Base-by-base conservation (phyloP, 2,888 invertebrate species). In the Philopedon plagiatum region DNA sequence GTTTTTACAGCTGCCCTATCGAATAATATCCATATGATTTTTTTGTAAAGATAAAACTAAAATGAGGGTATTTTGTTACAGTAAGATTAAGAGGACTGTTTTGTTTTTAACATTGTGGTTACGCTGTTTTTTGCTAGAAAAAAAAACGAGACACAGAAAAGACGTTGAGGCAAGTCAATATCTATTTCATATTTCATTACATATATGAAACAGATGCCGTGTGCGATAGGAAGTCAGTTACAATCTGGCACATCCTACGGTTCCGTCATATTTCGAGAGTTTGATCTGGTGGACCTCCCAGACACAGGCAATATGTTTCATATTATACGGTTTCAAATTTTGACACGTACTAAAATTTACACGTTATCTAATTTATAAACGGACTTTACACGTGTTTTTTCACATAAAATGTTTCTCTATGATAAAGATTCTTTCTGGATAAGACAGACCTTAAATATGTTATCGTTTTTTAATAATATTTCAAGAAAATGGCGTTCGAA, bases 331-430 rank as follows among this genome's bases (percentile, higher is more conserved):
- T 46, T n/a, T 23, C 11, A 46, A 46, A 21, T 46, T 46, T 23
- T 23, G 46, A 46, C 46, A 23, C 46, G 23, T n/a, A 46, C 46
- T 23, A 46, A 46, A 46, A 46, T n/a, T 39, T 23, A 46, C 21
- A n/a, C 23, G 9, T 46, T 4, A 23, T 8, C n/a, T 23, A 23
- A 11, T 46, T 46, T 46, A 46, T 23, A 46, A 21, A 23, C 19
- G 3, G n/a, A n/a, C 39, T 15, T 39, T 39, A 13, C 39, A 39
- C 39, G 2, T 39, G 39, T 15, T 39, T 34, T 34, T 13, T 39
- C 39, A 39, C 1, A 39, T n/a, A n/a, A n/a, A n/a, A n/a, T n/a
- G n/a, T n/a, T n/a, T n/a, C n/a, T n/a, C n/a, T n/a, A n/a, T n/a
- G n/a, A n/a, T n/a, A n/a, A n/a, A n/a, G n/a, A n/a, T n/a, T n/a